A percentile compares a stretch with the other conserved stretches of the same genome.
These are phyloP conservation scores for Mirza zaza DNA, from an alignment of 2,113 vertebrate species.

Conservation along the genomic window DNA sequence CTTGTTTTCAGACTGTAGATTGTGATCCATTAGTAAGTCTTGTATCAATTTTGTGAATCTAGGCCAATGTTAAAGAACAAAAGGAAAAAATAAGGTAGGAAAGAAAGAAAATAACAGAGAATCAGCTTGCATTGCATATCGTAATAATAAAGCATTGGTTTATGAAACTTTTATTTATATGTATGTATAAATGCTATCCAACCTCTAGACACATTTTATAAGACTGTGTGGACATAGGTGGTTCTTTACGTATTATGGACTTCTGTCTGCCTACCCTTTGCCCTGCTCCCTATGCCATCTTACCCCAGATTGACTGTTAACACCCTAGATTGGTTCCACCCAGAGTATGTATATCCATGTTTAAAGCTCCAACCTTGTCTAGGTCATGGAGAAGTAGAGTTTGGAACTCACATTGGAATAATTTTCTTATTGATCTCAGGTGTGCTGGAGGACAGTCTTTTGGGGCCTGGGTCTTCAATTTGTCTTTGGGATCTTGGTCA, in stretches of 20 bases:
- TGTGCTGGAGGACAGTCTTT: conserved; percentile 90
- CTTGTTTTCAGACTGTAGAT: conserved; percentile 15
- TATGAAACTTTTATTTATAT: neutral
- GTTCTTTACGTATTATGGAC: neutral
- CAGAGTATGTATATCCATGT: neutral
- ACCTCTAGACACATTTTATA: neutral
- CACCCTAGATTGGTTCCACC: neutral
- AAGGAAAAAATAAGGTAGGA: neutral
- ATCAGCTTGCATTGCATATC: neutral
- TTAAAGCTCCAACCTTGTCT: neutral
- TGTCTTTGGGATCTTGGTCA: conserved; percentile 91
- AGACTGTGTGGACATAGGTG: neutral
- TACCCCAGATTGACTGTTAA: neutral
- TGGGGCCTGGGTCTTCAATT: conserved; percentile 95
- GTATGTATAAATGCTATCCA: neutral
- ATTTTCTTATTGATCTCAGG: conserved; percentile 82
- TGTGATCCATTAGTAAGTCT: neutral
- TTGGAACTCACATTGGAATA: neutral
- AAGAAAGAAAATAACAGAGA: neutral
- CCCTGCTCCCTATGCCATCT: neutral
- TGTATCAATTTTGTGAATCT: neutral
- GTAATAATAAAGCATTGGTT: neutral
- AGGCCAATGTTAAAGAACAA: neutral
- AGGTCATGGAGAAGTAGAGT: neutral
- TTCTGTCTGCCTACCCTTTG: neutral